A percentile compares a stretch with the other conserved stretches of the same genome.
These are phyloP conservation scores for Martes martes DNA, from an alignment of 2,113 vertebrate genomes.

Conservation along the genomic window DNA sequence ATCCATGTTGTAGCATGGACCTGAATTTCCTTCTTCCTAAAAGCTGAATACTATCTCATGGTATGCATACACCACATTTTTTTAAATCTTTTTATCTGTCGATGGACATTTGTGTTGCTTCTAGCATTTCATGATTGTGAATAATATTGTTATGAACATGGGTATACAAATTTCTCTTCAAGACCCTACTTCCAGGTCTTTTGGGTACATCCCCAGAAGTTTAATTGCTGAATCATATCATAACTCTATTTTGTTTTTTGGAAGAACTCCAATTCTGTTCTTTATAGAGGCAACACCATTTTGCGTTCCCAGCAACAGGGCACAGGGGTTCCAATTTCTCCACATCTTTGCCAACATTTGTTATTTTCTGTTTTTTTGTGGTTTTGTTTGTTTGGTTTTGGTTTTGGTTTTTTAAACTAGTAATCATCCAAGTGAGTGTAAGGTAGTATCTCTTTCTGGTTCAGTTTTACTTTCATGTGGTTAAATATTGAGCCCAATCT, in stretches of 20 bases:
- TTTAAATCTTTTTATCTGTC: background rate
- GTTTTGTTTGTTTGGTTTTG: background rate
- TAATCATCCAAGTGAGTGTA: background rate
- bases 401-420: background rate
- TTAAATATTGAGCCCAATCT: background rate
- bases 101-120: background rate
- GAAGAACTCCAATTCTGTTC: background rate
- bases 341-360: background rate
- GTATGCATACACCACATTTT: background rate
- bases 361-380: background rate
- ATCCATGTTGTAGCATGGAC: background rate
- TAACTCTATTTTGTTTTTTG: background rate
- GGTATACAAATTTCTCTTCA: background rate
- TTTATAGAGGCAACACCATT: background rate
- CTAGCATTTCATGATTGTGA: background rate
- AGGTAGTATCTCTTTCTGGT: background rate
- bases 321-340: background rate
- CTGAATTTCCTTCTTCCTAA: background rate
- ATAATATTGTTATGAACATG: background rate
- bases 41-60: background rate
- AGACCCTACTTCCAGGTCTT: background rate
- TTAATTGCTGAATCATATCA: background rate
- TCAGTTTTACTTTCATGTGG: background rate
- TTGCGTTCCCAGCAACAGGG: background rate
- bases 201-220: background rate